Base-by-base conservation (phyloP, 2,113 vertebrate species). In the Urocolius indicus region DNA sequence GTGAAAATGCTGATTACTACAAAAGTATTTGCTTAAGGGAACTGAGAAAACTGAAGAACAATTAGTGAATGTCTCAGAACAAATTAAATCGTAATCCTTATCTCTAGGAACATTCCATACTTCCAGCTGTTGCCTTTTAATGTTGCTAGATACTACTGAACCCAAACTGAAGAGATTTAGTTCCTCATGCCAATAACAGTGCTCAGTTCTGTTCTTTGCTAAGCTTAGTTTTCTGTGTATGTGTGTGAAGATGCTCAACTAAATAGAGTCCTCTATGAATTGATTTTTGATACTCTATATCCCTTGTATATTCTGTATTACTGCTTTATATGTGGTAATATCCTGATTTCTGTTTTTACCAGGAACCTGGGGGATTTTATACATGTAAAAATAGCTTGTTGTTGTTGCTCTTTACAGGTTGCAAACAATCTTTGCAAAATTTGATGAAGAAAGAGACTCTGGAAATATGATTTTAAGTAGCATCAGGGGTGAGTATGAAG, bases 371-470 rank as follows among this genome's bases (percentile, higher is more conserved):
- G 26, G 24, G 20, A 63, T 71, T 95, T 94, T 65, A 81, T 34
- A 61, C 19, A n/a, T 52, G 5, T 52, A 54, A 87, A 83, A 65
- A 49, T 36, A 14, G 26, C 68, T 46, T 58, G 22, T 84, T 94
- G 11, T 84, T 96, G n/a, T 96, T 96, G 26, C 96, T 95, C 54
- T 96, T 98, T 90, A 49, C 96, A 99, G 99, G 96, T 98, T 99
- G 97, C 99, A 99, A 98, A 97, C 98, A 52, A 98, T 99, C 96
- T 98, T 99, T 90, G 71, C 98, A 88, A 99, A 98, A 98, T 99
- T 99, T 98, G 99, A 99, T 99, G 99, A 99, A 98, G 98, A 98
- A 71, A 98, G 98, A 96, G 98, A 98, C 97, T 99, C 99, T 48
- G 99, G 99, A 79, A 98, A 98, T 97, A 99, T 99, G 99, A 98